A percentile compares a stretch with the other conserved stretches of the same genome.
Evolutionary conservation across 2,888 invertebrate genomes (phyloP).

Genomic region (Drosophila kuntzei): DNA sequence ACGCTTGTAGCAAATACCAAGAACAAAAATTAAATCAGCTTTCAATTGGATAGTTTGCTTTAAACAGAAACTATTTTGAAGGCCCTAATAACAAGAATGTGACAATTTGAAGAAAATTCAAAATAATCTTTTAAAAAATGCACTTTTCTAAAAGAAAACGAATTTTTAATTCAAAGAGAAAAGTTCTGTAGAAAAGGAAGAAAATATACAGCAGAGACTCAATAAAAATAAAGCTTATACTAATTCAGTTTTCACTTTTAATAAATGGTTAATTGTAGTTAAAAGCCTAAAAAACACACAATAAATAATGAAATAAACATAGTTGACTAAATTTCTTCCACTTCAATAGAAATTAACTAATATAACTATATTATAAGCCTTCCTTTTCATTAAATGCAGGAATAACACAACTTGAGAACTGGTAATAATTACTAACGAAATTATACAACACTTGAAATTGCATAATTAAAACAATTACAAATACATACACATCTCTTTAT

Average conservation of each 20-base stretch:
- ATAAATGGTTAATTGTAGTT: background rate
- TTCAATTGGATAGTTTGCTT: constrained; percentile 23
- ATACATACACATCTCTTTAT: constrained; percentile 15
- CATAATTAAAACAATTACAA: constrained; percentile 15
- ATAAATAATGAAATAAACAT: too few species aligned
- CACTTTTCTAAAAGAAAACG: background rate
- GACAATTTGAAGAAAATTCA: background rate
- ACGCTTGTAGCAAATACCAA: constrained; percentile 6
- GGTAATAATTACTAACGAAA: background rate
- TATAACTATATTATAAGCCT: background rate
- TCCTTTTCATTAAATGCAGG: background rate
- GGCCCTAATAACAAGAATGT: background rate
- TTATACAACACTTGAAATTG: constrained; percentile 4
- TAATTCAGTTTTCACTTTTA: too few species aligned
- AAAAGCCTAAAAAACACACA: too few species aligned
- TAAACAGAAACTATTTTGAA: constrained; percentile 1
- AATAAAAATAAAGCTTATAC: background rate
- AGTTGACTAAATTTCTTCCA: background rate
- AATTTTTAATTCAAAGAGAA: background rate
- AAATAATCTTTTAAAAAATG: background rate
- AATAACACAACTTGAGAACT: background rate
- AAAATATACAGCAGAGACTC: background rate
- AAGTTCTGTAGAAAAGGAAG: too few species aligned
- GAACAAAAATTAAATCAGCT: constrained; percentile 23
- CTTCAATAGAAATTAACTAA: background rate